Evolutionary conservation across 2,113 vertebrate species (phyloP).

Genomic region (Lepisosteus oculatus): DNA sequence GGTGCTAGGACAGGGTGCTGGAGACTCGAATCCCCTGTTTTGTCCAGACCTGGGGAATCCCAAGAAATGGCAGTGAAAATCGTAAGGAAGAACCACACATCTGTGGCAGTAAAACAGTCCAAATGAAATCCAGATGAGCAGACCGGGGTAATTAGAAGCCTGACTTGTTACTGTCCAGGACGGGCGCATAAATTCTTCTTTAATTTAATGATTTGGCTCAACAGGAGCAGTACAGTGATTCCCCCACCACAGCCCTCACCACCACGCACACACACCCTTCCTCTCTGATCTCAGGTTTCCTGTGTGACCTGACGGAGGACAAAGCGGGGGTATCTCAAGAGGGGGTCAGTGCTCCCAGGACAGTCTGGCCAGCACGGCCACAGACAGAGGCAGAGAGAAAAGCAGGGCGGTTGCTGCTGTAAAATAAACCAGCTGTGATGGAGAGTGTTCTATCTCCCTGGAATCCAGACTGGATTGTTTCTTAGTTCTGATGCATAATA

Average conservation of each 20-base stretch:
- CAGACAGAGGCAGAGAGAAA: neutral
- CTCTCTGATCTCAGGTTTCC: neutral
- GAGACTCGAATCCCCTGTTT: neutral
- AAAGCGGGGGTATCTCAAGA: neutral
- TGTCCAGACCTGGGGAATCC: too few species aligned
- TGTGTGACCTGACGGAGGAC: neutral
- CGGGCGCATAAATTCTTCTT: neutral
- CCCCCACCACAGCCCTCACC: too few species aligned
- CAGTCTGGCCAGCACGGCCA: neutral
- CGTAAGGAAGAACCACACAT: neutral
- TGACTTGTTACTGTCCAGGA: neutral
- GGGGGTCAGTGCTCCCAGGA: neutral
- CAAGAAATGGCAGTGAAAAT: too few species aligned
- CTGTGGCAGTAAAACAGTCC: neutral
- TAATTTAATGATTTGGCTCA: neutral
- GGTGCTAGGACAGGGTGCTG: neutral
- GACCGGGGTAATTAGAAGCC: neutral
- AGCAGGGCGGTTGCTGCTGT: neutral
- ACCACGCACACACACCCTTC: neutral
- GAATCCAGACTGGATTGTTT: neutral
- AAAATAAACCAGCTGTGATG: constrained; percentile 6
- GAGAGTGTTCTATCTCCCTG: constrained; percentile 1
- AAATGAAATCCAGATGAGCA: neutral
- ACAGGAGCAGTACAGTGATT: neutral
- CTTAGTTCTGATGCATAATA: neutral